These are phyloP conservation scores for Anolis sagrei DNA, from an alignment of 2,113 vertebrate genomes.

Conservation along the genomic window DNA sequence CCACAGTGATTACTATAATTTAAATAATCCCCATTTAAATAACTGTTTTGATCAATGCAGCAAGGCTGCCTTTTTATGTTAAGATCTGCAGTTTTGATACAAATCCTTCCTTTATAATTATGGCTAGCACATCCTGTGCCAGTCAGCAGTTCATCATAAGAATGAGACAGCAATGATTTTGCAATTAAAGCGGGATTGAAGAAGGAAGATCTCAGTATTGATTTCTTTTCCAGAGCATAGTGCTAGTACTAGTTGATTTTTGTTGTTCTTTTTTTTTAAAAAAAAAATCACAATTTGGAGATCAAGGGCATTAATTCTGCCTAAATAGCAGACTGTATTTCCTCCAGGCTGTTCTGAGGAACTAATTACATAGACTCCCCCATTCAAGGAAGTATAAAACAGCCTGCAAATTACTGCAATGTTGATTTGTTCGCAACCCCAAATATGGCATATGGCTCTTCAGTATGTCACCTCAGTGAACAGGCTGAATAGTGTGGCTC, in stretches of 20 bases:
- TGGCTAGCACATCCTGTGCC: slow-evolving; percentile 36
- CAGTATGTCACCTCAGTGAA: slow-evolving; percentile 63
- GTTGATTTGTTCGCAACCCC: slow-evolving; percentile 69
- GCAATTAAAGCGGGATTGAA: slow-evolving; percentile 40
- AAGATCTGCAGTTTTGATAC: slow-evolving; percentile 39
- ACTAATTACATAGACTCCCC: slow-evolving; percentile 65
- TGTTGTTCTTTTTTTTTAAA: not conserved
- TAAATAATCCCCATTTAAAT: not conserved
- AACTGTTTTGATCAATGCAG: not conserved
- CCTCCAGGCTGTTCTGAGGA: slow-evolving; percentile 64
- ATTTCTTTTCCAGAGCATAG: slow-evolving; percentile 41
- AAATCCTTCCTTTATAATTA: slow-evolving; percentile 60
- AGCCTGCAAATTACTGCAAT: slow-evolving; percentile 65
- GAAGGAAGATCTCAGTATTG: slow-evolving; percentile 33
- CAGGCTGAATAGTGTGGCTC: slow-evolving; percentile 37
- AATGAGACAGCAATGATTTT: slow-evolving; percentile 61
- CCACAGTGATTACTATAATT: not conserved
- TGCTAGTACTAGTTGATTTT: slow-evolving; percentile 30
- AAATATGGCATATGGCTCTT: slow-evolving; percentile 69
- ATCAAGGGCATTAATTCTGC: slow-evolving; percentile 66
- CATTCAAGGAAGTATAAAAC: slow-evolving; percentile 66
- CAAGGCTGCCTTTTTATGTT: slow-evolving; percentile 26
- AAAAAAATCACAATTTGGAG: slow-evolving; percentile 58
- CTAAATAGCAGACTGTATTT: slow-evolving; percentile 67
- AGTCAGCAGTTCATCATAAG: slow-evolving; percentile 22